These are phyloP conservation scores for Coregonus suidteri DNA, from an alignment of 2,797 vertebrate species.

Conservation along the genomic window DNA sequence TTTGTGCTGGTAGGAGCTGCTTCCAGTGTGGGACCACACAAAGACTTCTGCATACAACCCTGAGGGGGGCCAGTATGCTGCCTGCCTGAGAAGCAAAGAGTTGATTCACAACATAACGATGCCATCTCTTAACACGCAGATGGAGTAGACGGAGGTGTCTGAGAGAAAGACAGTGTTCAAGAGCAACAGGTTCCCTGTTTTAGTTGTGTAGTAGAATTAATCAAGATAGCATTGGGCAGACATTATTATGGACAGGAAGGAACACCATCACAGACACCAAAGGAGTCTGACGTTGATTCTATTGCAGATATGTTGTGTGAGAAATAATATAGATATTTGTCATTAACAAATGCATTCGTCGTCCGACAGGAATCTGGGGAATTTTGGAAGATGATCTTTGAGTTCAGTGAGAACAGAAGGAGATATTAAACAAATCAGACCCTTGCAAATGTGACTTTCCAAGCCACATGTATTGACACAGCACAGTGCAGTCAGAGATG, in stretches of 20 bases:
- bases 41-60: not conserved
- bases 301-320: not conserved
- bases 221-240: not conserved
- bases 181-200: not conserved
- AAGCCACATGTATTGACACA: slow-evolving; percentile 4
- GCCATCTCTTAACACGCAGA: not conserved
- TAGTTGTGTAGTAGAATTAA: not conserved
- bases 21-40: not conserved
- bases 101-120: not conserved
- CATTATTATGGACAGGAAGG: not conserved
- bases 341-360: not conserved
- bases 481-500: slow-evolving; percentile 2
- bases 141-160: not conserved
- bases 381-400: not conserved
- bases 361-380: slow-evolving; percentile 14
- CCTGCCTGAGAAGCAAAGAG: not conserved
- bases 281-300: not conserved
- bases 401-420: not conserved
- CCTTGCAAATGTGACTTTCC: not conserved
- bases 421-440: not conserved
- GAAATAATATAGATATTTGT: not conserved
- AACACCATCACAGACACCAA: not conserved
- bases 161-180: not conserved
- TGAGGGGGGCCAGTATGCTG: not conserved
- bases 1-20: not conserved